Evolutionary conservation across 2,113 vertebrate species (phyloP).

Genomic region (Lamprotornis superbus): DNA sequence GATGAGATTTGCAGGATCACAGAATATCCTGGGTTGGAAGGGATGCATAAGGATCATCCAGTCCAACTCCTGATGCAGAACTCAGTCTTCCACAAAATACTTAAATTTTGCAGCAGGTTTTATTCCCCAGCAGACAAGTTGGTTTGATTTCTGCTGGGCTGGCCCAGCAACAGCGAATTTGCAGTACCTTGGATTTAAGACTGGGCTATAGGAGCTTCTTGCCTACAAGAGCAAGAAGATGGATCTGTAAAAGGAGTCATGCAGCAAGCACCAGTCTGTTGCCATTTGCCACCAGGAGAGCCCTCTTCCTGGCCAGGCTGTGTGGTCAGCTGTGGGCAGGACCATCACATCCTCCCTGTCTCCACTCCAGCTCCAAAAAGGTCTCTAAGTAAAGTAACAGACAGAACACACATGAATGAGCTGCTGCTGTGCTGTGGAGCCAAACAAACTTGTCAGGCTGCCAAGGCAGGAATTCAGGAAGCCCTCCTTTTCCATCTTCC

Average conservation of each 20-base stretch:
- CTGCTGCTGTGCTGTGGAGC: background rate
- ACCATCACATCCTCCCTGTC: background rate
- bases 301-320: background rate
- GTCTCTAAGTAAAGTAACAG: background rate
- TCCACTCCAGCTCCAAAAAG: background rate
- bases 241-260: background rate
- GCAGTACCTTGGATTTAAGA: background rate
- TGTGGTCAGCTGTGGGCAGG: background rate
- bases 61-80: background rate
- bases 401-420: background rate
- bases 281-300: background rate
- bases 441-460: background rate
- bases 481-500: background rate
- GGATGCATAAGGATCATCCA: background rate
- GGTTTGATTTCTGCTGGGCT: background rate
- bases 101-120: background rate
- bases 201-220: background rate
- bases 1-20: background rate
- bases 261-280: background rate
- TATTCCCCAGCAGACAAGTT: background rate
- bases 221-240: accelerated
- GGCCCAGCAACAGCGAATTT: background rate
- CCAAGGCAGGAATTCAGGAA: background rate
- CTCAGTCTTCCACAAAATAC: background rate
- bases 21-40: background rate